Percentiles rank a stretch among this genome's conserved stretches.
phyloP scores from a whole-genome alignment of 1,140 invertebrate genomes.

The Hyles euphorbiae region DNA sequence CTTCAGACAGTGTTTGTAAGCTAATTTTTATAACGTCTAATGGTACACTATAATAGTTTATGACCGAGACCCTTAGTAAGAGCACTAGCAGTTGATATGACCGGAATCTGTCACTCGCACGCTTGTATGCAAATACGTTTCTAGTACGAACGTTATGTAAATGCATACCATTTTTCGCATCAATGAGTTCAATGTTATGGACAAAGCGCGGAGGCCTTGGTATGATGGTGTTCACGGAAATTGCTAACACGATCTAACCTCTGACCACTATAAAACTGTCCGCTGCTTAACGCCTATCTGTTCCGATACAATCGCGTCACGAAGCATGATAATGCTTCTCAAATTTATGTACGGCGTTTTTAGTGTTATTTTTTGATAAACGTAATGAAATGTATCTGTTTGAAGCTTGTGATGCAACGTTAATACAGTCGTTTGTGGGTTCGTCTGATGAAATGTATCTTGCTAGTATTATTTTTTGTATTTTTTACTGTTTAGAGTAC shows the following conservation, averaged over 20 bases:
- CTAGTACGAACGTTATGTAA: constrained; percentile 19
- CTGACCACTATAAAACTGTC: constrained; percentile 21
- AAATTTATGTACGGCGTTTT: too few species aligned
- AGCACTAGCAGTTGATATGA: constrained; percentile 16
- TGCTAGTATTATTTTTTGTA: too few species aligned
- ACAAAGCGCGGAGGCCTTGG: constrained; percentile 12
- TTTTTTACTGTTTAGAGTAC: too few species aligned
- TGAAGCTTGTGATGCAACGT: too few species aligned
- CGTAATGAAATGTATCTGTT: too few species aligned
- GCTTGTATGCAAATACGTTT: constrained; percentile 19
- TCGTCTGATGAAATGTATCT: too few species aligned
- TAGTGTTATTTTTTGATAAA: too few species aligned
- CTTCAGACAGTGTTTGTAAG: too few species aligned
- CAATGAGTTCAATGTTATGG: constrained; percentile 12
- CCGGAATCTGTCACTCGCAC: constrained; percentile 27
- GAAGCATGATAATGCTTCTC: constrained; percentile 10
- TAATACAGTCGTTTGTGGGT: too few species aligned
- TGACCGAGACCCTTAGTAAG: constrained; percentile 12
- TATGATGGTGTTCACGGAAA: constrained; percentile 18
- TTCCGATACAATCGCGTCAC: constrained; percentile 20
- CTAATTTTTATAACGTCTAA: too few species aligned
- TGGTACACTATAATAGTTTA: background rate
- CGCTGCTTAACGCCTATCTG: constrained; percentile 19
- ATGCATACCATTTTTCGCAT: constrained; percentile 14
- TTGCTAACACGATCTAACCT: constrained; percentile 30